Evolutionary conservation across 2,888 invertebrate genomes (phyloP), one percentile per base, ranked within the genome.

Genomic region (Thalpophila matura): DNA sequence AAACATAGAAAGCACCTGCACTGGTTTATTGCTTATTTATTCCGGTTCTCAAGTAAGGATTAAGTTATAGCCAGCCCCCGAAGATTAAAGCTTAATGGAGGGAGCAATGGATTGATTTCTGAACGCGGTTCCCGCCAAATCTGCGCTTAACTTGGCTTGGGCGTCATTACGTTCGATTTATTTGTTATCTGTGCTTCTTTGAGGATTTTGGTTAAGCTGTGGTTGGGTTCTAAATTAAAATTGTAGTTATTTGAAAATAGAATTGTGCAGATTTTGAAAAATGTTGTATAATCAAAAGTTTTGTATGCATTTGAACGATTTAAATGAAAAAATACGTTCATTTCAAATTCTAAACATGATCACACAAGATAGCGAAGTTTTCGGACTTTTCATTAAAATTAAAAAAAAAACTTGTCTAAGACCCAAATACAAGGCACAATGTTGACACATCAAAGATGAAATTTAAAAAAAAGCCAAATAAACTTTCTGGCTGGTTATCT

Each of bases 21-120:
- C 88, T 90, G 90, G 91, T 93, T 93, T 93, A 93, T 94, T 89
- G 91, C 91, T 93, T 94, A 94, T 94, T 94, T 94, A 94, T 93
- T 89, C 91, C 87, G 88, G 87, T 89, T 89, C 93, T 93, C 90
- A 91, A 92, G 89, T 89, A 86, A 78, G 91, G 94, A 94, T 94
- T 94, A 94, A 94, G 93, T 94, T 94, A 94, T 93, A 92, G 92
- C 94, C 91, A 89, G 89, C 89, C 89, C 88, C 87, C 90, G 88
- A 91, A 94, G 93, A 94, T 94, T 94, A 94, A 94, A 92, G 89
- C 93, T 91, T 93, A 94, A 94, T 93, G 85, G 90, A 85, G 90
- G 89, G 86, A 77, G 88, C 88, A 85, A 91, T 90, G 89, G 93
- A 94, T 94, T 94, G 94, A 94, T 94, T 94, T 90, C 93, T 91